phyloP scores from a whole-genome alignment of 2,888 invertebrate species.

The Cheilosia vernalis region DNA sequence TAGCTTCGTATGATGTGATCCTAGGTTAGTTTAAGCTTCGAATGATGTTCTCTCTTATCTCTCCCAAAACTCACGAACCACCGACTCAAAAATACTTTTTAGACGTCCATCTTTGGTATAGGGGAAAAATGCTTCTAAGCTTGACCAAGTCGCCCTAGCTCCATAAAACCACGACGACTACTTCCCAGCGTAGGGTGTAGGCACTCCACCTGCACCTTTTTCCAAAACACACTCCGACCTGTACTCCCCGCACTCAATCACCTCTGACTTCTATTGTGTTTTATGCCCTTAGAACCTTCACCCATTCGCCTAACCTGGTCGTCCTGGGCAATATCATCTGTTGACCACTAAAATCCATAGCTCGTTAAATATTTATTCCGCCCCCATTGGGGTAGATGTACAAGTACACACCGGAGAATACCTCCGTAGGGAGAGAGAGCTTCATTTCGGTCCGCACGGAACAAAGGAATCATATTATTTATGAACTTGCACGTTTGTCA shows the following conservation, averaged over 20 bases:
- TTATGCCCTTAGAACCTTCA: constrained; percentile 1
- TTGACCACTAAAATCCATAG: not conserved
- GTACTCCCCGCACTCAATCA: constrained; percentile 14
- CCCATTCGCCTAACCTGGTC: not conserved
- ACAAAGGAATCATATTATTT: constrained; percentile 32
- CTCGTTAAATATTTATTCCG: constrained; percentile 66
- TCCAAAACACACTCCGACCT: not conserved
- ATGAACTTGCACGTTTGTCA: constrained; percentile 62
- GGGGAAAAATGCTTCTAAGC: too few species aligned
- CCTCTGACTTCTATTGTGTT: constrained; percentile 11
- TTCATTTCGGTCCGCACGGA: constrained; percentile 29
- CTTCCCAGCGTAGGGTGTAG: too few species aligned
- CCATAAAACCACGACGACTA: too few species aligned
- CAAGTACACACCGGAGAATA: constrained; percentile 2
- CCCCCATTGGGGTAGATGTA: constrained; percentile 33
- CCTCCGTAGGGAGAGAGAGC: constrained; percentile 22
- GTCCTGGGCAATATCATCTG: not conserved
- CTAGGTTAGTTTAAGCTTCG: too few species aligned
- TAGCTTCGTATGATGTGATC: too few species aligned
- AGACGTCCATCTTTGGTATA: too few species aligned
- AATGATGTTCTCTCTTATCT: too few species aligned
- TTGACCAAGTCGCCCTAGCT: too few species aligned
- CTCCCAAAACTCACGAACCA: too few species aligned
- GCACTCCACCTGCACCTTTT: too few species aligned
- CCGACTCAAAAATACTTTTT: too few species aligned